phyloP scores from a whole-genome alignment of 2,888 invertebrate genomes.

The Watsonalla binaria region DNA sequence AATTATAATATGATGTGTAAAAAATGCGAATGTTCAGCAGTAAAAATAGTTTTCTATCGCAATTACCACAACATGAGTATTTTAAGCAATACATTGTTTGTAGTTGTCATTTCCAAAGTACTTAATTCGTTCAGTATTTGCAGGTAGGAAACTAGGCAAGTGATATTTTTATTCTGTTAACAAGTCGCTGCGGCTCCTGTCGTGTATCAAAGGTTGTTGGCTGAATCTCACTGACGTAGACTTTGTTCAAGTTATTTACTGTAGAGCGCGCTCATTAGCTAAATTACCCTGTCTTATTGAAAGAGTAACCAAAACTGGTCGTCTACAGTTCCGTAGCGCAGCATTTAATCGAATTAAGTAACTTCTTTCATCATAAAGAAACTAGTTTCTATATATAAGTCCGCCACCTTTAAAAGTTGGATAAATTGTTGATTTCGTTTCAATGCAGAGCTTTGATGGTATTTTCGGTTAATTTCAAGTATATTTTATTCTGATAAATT shows the following conservation, averaged over 20 bases:
- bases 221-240: slow-evolving; percentile 58
- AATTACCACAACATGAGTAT: no score
- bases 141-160: slow-evolving; percentile 21
- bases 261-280: slow-evolving; percentile 69
- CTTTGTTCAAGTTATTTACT: slow-evolving; percentile 70
- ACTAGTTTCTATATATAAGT: no score
- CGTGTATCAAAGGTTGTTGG: slow-evolving; percentile 54
- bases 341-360: slow-evolving; percentile 15
- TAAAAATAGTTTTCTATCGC: no score
- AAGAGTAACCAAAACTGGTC: slow-evolving; percentile 55
- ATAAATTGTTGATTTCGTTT: no score
- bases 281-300: slow-evolving; percentile 69
- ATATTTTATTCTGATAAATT: no score
- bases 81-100: no score
- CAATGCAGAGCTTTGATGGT: no score
- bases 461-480: no score
- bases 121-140: slow-evolving; percentile 12
- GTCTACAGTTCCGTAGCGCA: slow-evolving; percentile 17
- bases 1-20: no score
- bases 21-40: no score
- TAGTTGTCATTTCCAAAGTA: slow-evolving; percentile 8
- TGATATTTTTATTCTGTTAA: slow-evolving; percentile 40
- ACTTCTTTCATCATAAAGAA: no score
- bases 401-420: no score
- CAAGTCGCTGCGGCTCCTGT: slow-evolving; percentile 34